phyloP scores from a whole-genome alignment of 2,888 invertebrate genomes.

The Galerucella nymphaeae region DNA sequence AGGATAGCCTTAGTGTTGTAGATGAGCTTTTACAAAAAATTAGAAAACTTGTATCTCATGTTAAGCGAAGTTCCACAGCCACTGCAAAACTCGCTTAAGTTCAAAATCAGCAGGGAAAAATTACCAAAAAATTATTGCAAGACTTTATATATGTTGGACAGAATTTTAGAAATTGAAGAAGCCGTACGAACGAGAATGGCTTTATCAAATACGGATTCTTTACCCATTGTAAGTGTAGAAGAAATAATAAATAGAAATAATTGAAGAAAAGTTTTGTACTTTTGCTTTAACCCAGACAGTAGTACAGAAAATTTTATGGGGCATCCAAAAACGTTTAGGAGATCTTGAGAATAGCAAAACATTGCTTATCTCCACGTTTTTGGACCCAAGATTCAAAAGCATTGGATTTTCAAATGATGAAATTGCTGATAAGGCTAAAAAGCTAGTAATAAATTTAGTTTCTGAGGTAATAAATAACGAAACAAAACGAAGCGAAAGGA shows the following conservation, averaged over 20 bases:
- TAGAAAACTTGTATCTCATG: not conserved
- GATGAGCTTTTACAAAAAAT: not conserved
- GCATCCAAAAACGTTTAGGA: slow-evolving; percentile 22
- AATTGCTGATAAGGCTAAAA: slow-evolving; percentile 20
- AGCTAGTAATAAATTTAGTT: slow-evolving; percentile 22
- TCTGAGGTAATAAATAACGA: slow-evolving; percentile 10
- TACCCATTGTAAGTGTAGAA: not conserved
- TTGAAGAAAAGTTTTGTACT: not conserved
- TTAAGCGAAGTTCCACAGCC: not conserved
- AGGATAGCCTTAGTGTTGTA: not conserved
- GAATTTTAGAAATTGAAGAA: slow-evolving; percentile 41
- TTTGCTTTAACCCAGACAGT: slow-evolving; percentile 20
- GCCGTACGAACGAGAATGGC: slow-evolving; percentile 43
- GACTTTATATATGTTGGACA: slow-evolving; percentile 48
- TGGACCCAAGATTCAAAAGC: slow-evolving; percentile 35
- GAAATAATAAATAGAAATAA: too few relatives aligned
- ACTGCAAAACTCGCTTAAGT: slow-evolving; percentile 8
- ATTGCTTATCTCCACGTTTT: slow-evolving; percentile 19
- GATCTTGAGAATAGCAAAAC: slow-evolving; percentile 26
- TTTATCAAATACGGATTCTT: slow-evolving; percentile 18
- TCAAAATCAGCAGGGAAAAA: slow-evolving; percentile 30
- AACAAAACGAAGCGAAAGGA: slow-evolving; percentile 11
- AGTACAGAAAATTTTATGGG: slow-evolving; percentile 16
- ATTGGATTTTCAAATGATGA: slow-evolving; percentile 26
- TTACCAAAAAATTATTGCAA: slow-evolving; percentile 39